These are phyloP conservation scores for Sebastes taczanowskii DNA, from an alignment of 2,797 vertebrate genomes.

Conservation along the genomic window DNA sequence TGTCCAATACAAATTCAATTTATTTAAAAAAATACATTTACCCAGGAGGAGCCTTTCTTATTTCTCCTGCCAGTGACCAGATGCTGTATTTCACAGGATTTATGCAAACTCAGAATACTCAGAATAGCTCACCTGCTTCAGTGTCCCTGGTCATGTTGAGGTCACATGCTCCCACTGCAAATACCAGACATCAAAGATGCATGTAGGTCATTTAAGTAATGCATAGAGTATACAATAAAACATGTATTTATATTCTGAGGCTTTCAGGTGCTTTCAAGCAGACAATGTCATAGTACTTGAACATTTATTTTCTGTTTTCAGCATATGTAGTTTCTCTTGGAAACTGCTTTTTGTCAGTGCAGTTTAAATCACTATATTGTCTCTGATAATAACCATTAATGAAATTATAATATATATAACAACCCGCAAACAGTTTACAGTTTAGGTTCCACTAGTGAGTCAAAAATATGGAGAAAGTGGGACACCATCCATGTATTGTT, in stretches of 20 bases:
- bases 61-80: conserved; percentile 40
- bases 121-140: conserved; percentile 26
- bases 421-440: no score
- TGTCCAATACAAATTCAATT: background rate
- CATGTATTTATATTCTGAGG: background rate
- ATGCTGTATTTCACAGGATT: conserved; percentile 67
- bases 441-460: no score
- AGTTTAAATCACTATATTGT: background rate
- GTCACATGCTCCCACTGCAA: background rate
- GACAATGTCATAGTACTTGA: background rate
- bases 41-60: background rate
- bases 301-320: rapidly evolving
- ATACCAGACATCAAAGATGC: background rate
- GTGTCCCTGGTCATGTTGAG: background rate
- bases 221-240: background rate
- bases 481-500: no score
- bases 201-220: background rate
- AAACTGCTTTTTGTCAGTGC: background rate
- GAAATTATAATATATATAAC: no score
- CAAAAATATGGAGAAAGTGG: no score
- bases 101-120: conserved; percentile 10
- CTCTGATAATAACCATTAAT: no score
- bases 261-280: background rate
- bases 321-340: background rate
- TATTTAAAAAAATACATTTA: background rate